phyloP scores from a whole-genome alignment of 2,888 invertebrate species.

The Argyresthia goedartella region DNA sequence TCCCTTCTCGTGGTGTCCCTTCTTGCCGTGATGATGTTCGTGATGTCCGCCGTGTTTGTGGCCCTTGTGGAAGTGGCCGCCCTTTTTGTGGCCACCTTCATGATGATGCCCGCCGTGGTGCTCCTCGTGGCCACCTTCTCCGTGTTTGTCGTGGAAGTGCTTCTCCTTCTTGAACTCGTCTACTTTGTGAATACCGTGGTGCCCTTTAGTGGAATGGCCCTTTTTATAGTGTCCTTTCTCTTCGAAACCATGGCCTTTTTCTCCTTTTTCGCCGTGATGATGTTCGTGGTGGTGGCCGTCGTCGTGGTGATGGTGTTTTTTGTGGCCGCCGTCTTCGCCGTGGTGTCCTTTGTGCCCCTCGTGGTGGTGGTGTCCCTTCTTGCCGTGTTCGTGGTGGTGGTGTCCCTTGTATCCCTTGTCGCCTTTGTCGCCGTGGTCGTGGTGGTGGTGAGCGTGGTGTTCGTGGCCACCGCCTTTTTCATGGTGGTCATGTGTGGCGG shows the following conservation, averaged over 20 bases:
- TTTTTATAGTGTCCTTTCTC: slow-evolving; percentile 80
- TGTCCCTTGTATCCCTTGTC: slow-evolving; percentile 78
- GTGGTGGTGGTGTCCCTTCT: slow-evolving; percentile 81
- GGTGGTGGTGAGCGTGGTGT: slow-evolving; percentile 73
- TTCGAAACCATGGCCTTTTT: slow-evolving; percentile 68
- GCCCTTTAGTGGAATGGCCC: slow-evolving; percentile 87
- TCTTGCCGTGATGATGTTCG: slow-evolving; percentile 84
- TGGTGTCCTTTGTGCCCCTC: slow-evolving; percentile 73
- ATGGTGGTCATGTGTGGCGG: slow-evolving; percentile 50
- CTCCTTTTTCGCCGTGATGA: slow-evolving; percentile 75
- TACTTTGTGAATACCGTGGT: slow-evolving; percentile 85
- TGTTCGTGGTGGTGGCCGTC: slow-evolving; percentile 75
- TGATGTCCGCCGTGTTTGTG: slow-evolving; percentile 83
- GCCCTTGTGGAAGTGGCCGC: slow-evolving; percentile 83
- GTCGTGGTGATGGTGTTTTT: slow-evolving; percentile 75
- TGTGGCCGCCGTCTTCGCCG: slow-evolving; percentile 72
- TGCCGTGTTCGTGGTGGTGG: slow-evolving; percentile 75
- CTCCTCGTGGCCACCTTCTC: slow-evolving; percentile 81
- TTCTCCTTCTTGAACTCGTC: slow-evolving; percentile 89
- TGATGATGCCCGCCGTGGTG: slow-evolving; percentile 83
- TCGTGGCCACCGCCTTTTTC: slow-evolving; percentile 74
- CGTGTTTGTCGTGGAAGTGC: slow-evolving; percentile 87
- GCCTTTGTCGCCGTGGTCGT: slow-evolving; percentile 75
- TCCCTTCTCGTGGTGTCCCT: slow-evolving; percentile 84
- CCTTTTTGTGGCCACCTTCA: slow-evolving; percentile 84